Base-by-base conservation (phyloP, 1,140 invertebrate genomes). In the Neocloeon triangulifer region DNA sequence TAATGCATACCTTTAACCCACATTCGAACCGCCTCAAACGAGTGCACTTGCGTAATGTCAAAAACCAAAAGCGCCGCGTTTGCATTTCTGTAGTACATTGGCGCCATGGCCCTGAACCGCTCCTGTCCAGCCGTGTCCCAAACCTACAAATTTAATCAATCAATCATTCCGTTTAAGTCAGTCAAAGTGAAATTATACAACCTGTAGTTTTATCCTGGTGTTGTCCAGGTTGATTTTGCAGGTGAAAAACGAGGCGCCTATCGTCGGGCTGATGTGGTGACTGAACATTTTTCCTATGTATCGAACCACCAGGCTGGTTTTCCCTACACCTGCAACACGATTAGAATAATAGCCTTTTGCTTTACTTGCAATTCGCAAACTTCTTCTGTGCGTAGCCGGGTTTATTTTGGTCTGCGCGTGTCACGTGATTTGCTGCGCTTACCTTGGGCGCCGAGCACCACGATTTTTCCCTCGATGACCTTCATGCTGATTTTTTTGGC, bases 111-210 rank as follows among this genome's bases (percentile, higher is more conserved):
- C 35, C 73, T 62, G 51, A 84, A 91, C 40, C 81, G 58, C 39
- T 64, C 59, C 49, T 85, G 78, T 1, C 85, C 85, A 6, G 85
- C 84, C 5, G 85, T 91, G 47, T 92, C 85, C 85, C 85, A 82
- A 18, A 76, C 69, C 76, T 66, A 59, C 16, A 41, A 45, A n/a
- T n/a, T n/a, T n/a, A 48, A 40, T 48, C 47, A 41, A 37, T 30
- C 28, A 34, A 3, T 36, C 7, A 37, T 21, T 19, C n/a, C n/a
- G n/a, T n/a, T n/a, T n/a, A n/a, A n/a, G n/a, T n/a, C n/a, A n/a
- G n/a, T n/a, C n/a, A n/a, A n/a, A n/a, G n/a, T n/a, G 6, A 9
- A 3, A 27, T 13, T 26, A 27, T 25, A 20, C 20, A 37, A 78
- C 74, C 59, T 78, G 72, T 40, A 79, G 49, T 55, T 70, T 76